Evolutionary conservation across 2,113 vertebrate genomes (phyloP), one percentile per base, ranked within the genome.

Genomic region (Pao palembangensis): DNA sequence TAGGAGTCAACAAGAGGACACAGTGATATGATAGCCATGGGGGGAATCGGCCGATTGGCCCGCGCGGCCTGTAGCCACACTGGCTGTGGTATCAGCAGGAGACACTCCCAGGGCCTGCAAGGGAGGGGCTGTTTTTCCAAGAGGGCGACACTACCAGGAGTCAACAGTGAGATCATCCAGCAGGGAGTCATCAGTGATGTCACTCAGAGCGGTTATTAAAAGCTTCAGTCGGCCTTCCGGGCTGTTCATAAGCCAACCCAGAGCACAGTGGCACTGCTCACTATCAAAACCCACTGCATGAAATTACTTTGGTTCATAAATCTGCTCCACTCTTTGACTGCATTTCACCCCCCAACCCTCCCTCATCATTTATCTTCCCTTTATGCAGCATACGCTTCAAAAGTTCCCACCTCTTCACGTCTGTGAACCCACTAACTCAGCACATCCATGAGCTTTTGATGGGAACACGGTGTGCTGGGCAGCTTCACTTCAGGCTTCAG

Each of bases 1-100:
- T 68, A 79, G 74, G 86, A 87, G 86, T 88, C 87, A 87, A 79
- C 76, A 76, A 76, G 85, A 86, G 87, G 87, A 88, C 85, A 78
- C 19, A 3, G 71, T 51, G 85, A 88, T 88, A 78, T 69, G 71
- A 82, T 88, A 86, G 75, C 82, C 58, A 18, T 61, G 71, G 76
- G 64, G 69, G 75, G 76, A 23, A 62, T 58, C 58, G 58, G 68
- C 71, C 78, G 72, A 71, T 59, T 65, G 79, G 67, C 55, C 68
- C 59, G 14, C 55, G 50, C 68, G 59, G 76, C 64, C 61, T 73
- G 61, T 68, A 81, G 76, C 63, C 67, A 71, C 49, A 31, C 42
- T 47, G 67, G 68, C 77, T 64, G 62, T 53, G 73, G 68, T 79
- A 85, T 85, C 78, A 80, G 75, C 23, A 21, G 54, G 71, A 84